Percentiles rank a stretch among this genome's conserved stretches.
Evolutionary conservation across 2,113 vertebrate species (phyloP).

Genomic region (Oceanites oceanicus): DNA sequence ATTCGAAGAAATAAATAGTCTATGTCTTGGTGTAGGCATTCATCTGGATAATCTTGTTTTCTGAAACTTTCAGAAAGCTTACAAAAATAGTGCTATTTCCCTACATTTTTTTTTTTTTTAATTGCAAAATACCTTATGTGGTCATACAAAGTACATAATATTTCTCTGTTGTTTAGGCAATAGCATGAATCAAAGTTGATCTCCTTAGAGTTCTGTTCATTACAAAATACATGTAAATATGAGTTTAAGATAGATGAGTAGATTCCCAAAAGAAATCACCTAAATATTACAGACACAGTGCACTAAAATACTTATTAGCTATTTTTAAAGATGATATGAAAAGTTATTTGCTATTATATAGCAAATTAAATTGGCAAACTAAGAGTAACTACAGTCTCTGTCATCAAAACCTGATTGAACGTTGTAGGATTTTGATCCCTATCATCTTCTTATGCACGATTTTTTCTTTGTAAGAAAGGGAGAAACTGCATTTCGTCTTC

Average conservation of each 20-base stretch:
- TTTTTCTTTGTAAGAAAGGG: not conserved
- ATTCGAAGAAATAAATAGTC: not conserved
- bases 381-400: not conserved
- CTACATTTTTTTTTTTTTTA: not conserved
- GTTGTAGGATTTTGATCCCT: not conserved
- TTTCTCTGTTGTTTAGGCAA: not conserved
- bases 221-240: not conserved
- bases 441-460: accelerated
- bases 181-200: not conserved
- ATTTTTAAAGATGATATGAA: not conserved
- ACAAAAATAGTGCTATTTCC: not conserved
- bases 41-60: not conserved
- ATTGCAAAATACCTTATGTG: not conserved
- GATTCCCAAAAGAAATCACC: not conserved
- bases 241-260: not conserved
- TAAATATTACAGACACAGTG: not conserved
- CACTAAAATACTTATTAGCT: not conserved
- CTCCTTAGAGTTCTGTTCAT: not conserved
- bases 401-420: not conserved
- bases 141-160: not conserved
- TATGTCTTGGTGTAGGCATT: not conserved
- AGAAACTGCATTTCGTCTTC: not conserved
- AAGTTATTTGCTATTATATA: not conserved
- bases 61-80: not conserved
- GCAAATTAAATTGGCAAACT: not conserved